phyloP scores from a whole-genome alignment of 2,113 vertebrate species.

The Eurypyga helias region DNA sequence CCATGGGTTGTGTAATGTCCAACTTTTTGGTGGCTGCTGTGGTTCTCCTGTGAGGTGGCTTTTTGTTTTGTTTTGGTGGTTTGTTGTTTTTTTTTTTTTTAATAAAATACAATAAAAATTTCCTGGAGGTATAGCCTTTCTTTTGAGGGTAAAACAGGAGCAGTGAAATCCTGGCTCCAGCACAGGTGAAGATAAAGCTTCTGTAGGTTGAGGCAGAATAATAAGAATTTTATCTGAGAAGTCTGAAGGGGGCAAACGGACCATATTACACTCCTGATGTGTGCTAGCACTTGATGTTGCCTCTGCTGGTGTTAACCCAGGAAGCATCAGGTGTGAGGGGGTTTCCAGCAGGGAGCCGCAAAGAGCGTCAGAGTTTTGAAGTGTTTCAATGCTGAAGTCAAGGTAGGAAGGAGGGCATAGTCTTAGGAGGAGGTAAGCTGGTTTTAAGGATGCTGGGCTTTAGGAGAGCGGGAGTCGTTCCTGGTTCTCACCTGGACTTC shows the following conservation, averaged over 20 bases:
- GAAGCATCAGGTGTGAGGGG: background rate
- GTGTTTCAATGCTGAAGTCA: background rate
- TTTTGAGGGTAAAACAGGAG: background rate
- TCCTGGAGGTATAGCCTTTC: background rate
- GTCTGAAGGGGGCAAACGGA: background rate
- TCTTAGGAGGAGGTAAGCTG: background rate
- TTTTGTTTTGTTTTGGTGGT: too few relatives aligned
- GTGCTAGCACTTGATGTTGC: background rate
- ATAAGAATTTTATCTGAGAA: background rate
- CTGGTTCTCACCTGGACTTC: background rate
- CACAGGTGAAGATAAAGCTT: background rate
- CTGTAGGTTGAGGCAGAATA: background rate
- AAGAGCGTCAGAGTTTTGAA: background rate
- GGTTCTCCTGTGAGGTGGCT: background rate
- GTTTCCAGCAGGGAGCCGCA: background rate
- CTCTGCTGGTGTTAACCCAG: background rate
- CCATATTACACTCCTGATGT: background rate
- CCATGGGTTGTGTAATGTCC: background rate
- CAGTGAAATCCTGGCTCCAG: background rate
- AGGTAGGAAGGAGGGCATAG: background rate
- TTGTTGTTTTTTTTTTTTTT: background rate
- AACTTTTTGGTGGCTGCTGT: background rate
- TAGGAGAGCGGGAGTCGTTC: background rate
- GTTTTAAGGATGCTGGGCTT: background rate
- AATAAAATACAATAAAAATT: too few relatives aligned